Conservation (phyloP, 2,113 vertebrate species). For the Megaptera novaeangliae region DNA sequence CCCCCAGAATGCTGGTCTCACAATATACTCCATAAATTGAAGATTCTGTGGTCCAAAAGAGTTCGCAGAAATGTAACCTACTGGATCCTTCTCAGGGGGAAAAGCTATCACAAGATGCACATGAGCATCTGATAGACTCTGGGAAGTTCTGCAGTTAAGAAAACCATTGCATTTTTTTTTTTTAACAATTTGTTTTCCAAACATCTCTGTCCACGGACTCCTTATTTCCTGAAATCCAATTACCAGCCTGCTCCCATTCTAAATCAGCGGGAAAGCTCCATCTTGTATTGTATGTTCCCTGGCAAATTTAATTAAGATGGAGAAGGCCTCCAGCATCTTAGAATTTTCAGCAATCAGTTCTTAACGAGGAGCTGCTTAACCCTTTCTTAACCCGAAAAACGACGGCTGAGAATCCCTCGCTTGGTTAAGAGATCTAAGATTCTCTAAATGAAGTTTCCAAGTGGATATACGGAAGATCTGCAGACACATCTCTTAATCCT, state of each 20-base stretch:
- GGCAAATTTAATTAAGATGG: neutral
- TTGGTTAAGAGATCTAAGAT: neutral
- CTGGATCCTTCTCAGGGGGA: neutral
- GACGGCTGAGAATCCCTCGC: neutral
- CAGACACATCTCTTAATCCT: neutral
- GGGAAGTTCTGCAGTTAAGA: neutral
- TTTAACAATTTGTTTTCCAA: neutral
- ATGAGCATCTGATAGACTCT: neutral
- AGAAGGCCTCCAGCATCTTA: neutral
- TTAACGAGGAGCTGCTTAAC: neutral
- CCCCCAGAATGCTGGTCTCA: neutral
- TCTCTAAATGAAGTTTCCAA: neutral
- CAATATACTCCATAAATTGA: neutral
- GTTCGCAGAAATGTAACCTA: neutral
- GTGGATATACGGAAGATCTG: neutral
- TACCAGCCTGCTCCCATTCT: neutral
- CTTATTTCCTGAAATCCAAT: slow-evolving; percentile 21
- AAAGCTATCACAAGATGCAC: neutral
- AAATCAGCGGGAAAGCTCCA: neutral
- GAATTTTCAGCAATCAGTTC: neutral
- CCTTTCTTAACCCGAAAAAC: neutral
- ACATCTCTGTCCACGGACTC: neutral
- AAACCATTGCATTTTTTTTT: neutral
- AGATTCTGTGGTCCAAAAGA: neutral
- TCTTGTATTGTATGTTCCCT: neutral